Percentiles rank a stretch among this genome's conserved stretches.
Evolutionary conservation across 2,888 invertebrate species (phyloP).

Genomic region (Chloromyia formosa): DNA sequence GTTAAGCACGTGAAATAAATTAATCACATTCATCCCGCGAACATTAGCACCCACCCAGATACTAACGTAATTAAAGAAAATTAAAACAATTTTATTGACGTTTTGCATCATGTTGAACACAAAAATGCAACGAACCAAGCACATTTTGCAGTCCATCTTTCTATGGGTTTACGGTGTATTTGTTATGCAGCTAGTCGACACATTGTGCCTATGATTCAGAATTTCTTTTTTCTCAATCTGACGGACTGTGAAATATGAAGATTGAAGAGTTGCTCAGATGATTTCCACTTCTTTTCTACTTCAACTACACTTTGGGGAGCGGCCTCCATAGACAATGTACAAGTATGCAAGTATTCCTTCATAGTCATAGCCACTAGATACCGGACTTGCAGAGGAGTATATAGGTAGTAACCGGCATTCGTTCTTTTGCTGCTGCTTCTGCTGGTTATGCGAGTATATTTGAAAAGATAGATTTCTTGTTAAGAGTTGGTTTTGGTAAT

Average conservation of each 20-base stretch:
- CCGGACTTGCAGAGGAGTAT: slow-evolving; percentile 1
- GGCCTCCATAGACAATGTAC: no score
- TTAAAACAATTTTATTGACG: slow-evolving; percentile 27
- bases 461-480: no score
- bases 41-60: no score
- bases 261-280: slow-evolving; percentile 14
- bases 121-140: slow-evolving; percentile 33
- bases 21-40: no score
- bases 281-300: no score
- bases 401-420: neutral
- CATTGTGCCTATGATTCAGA: neutral
- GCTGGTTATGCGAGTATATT: neutral
- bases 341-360: neutral
- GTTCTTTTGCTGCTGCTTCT: neutral
- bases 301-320: no score
- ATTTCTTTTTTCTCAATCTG: neutral
- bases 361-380: neutral
- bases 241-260: slow-evolving; percentile 35
- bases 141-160: neutral
- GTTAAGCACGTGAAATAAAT: no score
- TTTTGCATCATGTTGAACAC: slow-evolving; percentile 27
- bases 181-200: neutral
- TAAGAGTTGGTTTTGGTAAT: slow-evolving; percentile 28
- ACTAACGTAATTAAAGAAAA: slow-evolving; percentile 3
- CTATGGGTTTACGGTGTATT: neutral